Conservation (phyloP, 2,113 vertebrate genomes). For the Syngnathus typhle region DNA sequence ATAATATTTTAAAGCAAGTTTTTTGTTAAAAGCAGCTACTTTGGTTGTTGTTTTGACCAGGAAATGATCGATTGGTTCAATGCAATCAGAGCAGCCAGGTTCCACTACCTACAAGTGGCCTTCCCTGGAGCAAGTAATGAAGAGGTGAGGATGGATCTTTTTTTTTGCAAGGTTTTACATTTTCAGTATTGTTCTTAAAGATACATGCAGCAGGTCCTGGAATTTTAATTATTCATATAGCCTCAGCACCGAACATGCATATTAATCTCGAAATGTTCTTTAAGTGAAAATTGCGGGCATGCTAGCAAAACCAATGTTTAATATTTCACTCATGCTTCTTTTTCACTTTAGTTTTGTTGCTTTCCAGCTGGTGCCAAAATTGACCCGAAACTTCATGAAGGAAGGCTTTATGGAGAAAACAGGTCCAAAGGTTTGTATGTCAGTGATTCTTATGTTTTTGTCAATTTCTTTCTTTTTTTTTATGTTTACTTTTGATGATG, state of each 20-base stretch:
- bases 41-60: constrained; percentile 51
- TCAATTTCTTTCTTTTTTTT: neutral
- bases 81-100: constrained; percentile 86
- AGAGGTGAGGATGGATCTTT: constrained; percentile 74
- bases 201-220: neutral
- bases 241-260: neutral
- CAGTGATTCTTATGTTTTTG: neutral
- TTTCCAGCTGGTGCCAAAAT: constrained; percentile 84
- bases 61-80: constrained; percentile 98
- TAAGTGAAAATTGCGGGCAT: neutral
- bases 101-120: constrained; percentile 94
- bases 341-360: neutral
- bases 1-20: neutral
- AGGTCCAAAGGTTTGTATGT: constrained; percentile 82
- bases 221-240: neutral
- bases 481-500: neutral
- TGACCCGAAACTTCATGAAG: constrained; percentile 91
- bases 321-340: neutral
- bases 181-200: neutral
- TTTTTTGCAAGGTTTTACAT: neutral
- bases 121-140: constrained; percentile 84
- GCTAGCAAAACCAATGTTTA: neutral
- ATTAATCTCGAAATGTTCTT: neutral
- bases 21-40: neutral
- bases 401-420: constrained; percentile 92